phyloP scores from a whole-genome alignment of 2,888 invertebrate species.

The Vandiemenella viatica region DNA sequence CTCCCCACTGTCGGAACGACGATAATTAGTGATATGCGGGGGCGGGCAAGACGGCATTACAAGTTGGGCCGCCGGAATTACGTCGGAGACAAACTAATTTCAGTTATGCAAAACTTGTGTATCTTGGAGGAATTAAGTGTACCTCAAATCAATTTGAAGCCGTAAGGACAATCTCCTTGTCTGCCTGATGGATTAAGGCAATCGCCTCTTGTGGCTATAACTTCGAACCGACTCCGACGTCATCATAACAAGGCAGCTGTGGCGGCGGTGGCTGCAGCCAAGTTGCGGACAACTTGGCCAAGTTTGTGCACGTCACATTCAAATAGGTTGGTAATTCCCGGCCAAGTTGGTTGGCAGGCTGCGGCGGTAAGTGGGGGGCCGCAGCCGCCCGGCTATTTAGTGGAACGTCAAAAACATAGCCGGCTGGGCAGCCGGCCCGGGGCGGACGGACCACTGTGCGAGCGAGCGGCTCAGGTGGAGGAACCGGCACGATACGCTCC shows the following conservation, averaged over 20 bases:
- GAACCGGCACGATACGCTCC: too few relatives aligned
- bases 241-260: neutral
- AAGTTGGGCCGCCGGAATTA: neutral
- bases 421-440: neutral
- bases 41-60: neutral
- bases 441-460: neutral
- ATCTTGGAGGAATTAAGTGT: conserved; percentile 14
- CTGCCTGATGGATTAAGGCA: conserved; percentile 14
- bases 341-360: neutral
- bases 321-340: neutral
- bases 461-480: neutral
- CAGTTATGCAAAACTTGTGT: conserved; percentile 12
- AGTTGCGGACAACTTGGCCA: neutral
- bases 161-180: conserved; percentile 6
- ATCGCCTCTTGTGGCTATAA: conserved; percentile 4
- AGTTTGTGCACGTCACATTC: conserved; percentile 3
- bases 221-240: neutral
- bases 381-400: too few relatives aligned
- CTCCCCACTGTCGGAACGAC: too few relatives aligned
- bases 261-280: neutral
- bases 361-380: too few relatives aligned
- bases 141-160: conserved; percentile 14
- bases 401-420: too few relatives aligned
- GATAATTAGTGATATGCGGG: too few relatives aligned
- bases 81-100: conserved; percentile 9